These are phyloP conservation scores for Hyalella azteca DNA, from an alignment of 2,888 invertebrate genomes.

Conservation along the genomic window DNA sequence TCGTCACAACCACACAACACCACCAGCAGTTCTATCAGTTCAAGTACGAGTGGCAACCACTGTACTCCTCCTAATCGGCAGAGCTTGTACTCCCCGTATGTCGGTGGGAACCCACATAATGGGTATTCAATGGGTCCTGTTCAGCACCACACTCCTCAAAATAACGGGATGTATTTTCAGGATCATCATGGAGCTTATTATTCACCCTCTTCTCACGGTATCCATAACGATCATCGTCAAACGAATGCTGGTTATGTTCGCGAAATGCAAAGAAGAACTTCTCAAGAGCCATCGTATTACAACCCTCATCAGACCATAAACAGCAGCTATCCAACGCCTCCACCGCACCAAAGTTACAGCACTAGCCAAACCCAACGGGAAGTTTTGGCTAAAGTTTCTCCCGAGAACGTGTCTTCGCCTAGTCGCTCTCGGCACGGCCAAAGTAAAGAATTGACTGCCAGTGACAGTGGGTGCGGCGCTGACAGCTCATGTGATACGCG, in stretches of 20 bases:
- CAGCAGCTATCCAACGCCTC: not conserved
- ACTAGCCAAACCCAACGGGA: slow-evolving; percentile 3
- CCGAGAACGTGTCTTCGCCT: not conserved
- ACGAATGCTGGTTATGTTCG: not conserved
- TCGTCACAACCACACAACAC: slow-evolving; percentile 6
- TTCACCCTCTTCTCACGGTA: not conserved
- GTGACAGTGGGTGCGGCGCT: not conserved
- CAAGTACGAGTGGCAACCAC: not conserved
- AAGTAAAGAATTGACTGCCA: not conserved
- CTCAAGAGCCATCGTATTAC: not conserved
- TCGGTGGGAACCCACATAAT: not conserved
- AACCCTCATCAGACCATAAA: not conserved
- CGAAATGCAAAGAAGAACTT: not conserved
- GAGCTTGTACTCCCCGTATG: not conserved
- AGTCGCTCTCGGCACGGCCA: not conserved
- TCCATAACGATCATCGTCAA: not conserved
- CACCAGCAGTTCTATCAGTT: not conserved
- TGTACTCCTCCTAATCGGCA: not conserved
- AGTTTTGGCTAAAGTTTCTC: slow-evolving; percentile 12
- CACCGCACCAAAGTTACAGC: not conserved
- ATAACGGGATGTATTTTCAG: not conserved
- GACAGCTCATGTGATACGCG: not conserved
- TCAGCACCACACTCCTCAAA: no score
- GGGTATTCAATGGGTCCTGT: no score
- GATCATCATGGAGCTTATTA: slow-evolving; percentile 5